These are phyloP conservation scores for Prionailurus viverrinus DNA, from an alignment of 2,113 vertebrate species.

Conservation along the genomic window DNA sequence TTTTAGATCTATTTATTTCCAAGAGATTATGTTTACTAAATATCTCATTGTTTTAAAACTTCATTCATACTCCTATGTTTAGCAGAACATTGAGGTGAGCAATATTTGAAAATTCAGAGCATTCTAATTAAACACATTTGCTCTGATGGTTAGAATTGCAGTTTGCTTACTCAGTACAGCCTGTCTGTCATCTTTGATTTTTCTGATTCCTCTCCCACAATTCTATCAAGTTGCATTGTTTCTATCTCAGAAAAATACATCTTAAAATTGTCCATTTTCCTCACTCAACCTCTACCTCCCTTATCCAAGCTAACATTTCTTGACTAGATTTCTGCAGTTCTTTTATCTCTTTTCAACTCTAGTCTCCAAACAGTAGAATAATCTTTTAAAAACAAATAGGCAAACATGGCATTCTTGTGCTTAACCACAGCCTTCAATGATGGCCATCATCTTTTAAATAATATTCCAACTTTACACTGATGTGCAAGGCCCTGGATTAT, in stretches of 20 bases:
- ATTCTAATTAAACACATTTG: constrained; percentile 55
- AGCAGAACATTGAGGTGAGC: background rate
- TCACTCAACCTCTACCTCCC: background rate
- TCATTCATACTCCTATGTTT: background rate
- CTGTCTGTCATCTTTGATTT: background rate
- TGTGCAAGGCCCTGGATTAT: background rate
- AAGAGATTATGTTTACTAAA: constrained; percentile 7
- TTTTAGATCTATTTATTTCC: background rate
- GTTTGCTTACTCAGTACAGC: background rate
- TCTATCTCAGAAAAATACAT: background rate
- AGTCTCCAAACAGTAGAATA: background rate
- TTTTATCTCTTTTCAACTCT: constrained; percentile 25
- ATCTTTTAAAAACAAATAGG: background rate
- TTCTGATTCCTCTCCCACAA: background rate
- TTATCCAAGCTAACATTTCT: constrained; percentile 16
- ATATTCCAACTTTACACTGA: background rate
- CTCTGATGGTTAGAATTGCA: constrained; percentile 26
- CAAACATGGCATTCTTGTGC: background rate
- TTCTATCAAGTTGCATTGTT: background rate
- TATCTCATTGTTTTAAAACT: constrained; percentile 49
- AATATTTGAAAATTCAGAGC: constrained; percentile 32
- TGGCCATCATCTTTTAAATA: background rate
- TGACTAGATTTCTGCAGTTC: background rate
- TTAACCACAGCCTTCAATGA: background rate
- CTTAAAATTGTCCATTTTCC: background rate